Evolutionary conservation across 2,888 invertebrate species (phyloP), one percentile per base, ranked within the genome.

Genomic region (Erynnis tages): DNA sequence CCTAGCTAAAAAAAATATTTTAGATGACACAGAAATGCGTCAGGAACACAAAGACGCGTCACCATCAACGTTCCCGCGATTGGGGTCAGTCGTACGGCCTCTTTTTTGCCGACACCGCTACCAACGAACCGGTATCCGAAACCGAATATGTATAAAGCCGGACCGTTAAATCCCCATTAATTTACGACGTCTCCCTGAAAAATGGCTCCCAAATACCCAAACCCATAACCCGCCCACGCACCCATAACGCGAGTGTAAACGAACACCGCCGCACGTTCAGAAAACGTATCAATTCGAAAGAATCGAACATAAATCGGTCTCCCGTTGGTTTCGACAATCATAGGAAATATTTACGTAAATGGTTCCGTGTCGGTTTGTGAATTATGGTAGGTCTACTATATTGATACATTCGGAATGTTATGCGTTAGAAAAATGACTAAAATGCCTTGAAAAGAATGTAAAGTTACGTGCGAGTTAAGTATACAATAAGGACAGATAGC

Each of bases 181-280:
- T 34, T 63, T 60, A 64, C 66, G 66, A 63, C 62, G 57, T 60
- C 56, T 61, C 62, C 60, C 65, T 62, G 61, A 69, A 70, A 71
- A 69, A 70, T 61, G 59, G 57, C 59, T 62, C 55, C 59, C 55
- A 53, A 59, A 54, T 44, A 50, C 48, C 43, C 37, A 38, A 32
- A 56, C 59, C 62, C 54, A 62, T 61, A 66, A 64, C 63, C 58
- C 66, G 58, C 72, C 75, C 67, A 75, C 73, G 56, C 55, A 47
- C 50, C 49, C 59, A 69, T 76, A 73, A 69, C 71, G 25, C 21
- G 10, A 53, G 53, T 17, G 54, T 61, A 54, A 64, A 58, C 58
- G 59, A 58, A 55, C 55, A 58, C 53, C 40, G 25, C 54, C 53
- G 60, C 49, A 59, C 53, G 57, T 61, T 61, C 55, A 62, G 63